Conservation (phyloP, 2,797 vertebrate species). For the Phoebastria nigripes region DNA sequence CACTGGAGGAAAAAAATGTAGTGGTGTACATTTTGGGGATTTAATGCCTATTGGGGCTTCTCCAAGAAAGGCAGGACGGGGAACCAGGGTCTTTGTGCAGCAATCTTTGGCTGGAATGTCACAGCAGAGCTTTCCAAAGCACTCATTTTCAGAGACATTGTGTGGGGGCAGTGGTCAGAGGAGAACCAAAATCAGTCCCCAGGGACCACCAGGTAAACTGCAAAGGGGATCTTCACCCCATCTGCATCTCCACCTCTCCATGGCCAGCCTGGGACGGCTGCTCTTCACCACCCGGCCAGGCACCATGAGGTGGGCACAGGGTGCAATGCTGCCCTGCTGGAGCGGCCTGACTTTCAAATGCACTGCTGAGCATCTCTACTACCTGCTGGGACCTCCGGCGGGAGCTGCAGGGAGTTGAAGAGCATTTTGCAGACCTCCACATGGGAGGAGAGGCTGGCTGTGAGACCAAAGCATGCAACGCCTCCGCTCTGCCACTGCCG, state of each 20-base stretch:
- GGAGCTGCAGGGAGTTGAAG: background rate
- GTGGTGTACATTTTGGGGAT: background rate
- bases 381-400: background rate
- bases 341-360: background rate
- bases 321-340: too few relatives aligned
- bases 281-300: background rate
- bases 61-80: background rate
- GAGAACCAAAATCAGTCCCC: background rate
- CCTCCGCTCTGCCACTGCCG: background rate
- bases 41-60: background rate
- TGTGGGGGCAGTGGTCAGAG: background rate
- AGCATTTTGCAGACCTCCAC: background rate
- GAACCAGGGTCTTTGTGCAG: background rate
- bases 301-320: background rate
- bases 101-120: background rate
- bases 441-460: background rate
- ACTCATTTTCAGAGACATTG: background rate
- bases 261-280: background rate
- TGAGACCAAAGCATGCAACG: rapidly evolving
- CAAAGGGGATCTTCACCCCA: too few relatives aligned
- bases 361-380: background rate
- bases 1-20: too few relatives aligned
- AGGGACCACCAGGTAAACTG: background rate
- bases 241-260: background rate
- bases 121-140: background rate